Conservation (phyloP, 2,888 invertebrate species). For the Sabatieria punctata region DNA sequence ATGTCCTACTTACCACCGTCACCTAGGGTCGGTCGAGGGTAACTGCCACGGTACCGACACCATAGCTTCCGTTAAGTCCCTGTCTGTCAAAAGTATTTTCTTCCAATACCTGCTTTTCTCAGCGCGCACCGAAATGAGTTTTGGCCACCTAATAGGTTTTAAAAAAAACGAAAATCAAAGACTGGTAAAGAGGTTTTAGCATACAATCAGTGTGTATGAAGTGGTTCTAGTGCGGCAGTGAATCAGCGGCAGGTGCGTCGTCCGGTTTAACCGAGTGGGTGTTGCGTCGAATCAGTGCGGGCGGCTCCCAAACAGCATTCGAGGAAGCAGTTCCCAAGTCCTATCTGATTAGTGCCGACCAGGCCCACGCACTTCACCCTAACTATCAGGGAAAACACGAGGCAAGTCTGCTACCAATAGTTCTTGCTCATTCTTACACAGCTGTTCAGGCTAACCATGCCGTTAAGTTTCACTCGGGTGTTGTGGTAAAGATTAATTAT, state of each 20-base stretch:
- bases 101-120: too few relatives aligned
- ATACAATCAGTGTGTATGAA: too few relatives aligned
- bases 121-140: too few relatives aligned
- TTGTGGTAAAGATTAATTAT: conserved; percentile 34
- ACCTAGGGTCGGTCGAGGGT: too few relatives aligned
- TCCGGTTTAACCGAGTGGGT: conserved; percentile 36
- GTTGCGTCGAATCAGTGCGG: conserved; percentile 26
- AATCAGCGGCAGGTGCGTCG: conserved; percentile 38
- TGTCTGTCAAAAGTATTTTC: too few relatives aligned
- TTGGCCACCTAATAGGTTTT: too few relatives aligned
- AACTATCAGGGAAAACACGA: conserved; percentile 36
- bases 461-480: conserved; percentile 3
- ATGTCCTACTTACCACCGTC: too few relatives aligned
- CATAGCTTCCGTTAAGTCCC: too few relatives aligned
- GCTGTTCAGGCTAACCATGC: not conserved
- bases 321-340: conserved; percentile 37
- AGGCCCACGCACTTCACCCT: conserved; percentile 39
- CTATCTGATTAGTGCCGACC: conserved; percentile 34
- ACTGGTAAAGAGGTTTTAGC: too few relatives aligned
- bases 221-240: conserved; percentile 38
- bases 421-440: not conserved
- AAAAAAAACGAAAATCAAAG: too few relatives aligned
- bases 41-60: too few relatives aligned
- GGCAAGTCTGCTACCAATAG: conserved; percentile 27
- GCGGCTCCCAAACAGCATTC: conserved; percentile 17